These are phyloP conservation scores for Aspiorhynchus laticeps DNA, from an alignment of 2,113 vertebrate species.

Conservation along the genomic window DNA sequence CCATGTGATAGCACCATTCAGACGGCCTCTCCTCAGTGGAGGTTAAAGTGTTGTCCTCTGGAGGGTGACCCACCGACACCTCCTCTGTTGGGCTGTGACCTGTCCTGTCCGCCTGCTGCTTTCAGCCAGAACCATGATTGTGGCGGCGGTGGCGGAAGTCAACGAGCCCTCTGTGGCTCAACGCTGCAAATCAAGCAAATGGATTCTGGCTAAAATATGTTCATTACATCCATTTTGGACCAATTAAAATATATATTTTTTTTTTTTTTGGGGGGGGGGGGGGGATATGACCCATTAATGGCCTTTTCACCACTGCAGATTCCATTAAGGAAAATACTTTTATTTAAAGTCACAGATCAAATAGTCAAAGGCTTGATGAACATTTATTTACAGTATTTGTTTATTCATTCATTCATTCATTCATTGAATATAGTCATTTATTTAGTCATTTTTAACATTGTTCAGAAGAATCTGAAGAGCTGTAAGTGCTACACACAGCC, in stretches of 20 bases:
- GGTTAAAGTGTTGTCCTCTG: slow-evolving; percentile 32
- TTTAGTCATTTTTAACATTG: too few relatives aligned
- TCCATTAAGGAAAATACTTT: not conserved
- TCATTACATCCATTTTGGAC: not conserved
- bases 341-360: not conserved
- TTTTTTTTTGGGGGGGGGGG: slow-evolving; percentile 9
- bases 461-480: too few relatives aligned
- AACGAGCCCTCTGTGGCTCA: not conserved
- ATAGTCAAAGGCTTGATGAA: not conserved
- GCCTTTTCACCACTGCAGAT: slow-evolving; percentile 63
- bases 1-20: slow-evolving; percentile 47
- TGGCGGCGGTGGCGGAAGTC: not conserved
- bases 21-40: slow-evolving; percentile 46
- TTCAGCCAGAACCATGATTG: not conserved
- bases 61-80: slow-evolving; percentile 53
- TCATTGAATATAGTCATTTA: too few relatives aligned
- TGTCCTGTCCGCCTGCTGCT: slow-evolving; percentile 54
- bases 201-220: not conserved
- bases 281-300: slow-evolving; percentile 59
- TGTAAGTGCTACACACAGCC: too few relatives aligned
- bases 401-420: too few relatives aligned
- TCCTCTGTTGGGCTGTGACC: slow-evolving; percentile 49
- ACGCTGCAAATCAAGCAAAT: not conserved
- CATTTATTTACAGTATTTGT: too few relatives aligned
- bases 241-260: slow-evolving; percentile 52